Evolutionary conservation across 2,797 vertebrate genomes (phyloP).

Genomic region (Parotocinclus haroldoi): DNA sequence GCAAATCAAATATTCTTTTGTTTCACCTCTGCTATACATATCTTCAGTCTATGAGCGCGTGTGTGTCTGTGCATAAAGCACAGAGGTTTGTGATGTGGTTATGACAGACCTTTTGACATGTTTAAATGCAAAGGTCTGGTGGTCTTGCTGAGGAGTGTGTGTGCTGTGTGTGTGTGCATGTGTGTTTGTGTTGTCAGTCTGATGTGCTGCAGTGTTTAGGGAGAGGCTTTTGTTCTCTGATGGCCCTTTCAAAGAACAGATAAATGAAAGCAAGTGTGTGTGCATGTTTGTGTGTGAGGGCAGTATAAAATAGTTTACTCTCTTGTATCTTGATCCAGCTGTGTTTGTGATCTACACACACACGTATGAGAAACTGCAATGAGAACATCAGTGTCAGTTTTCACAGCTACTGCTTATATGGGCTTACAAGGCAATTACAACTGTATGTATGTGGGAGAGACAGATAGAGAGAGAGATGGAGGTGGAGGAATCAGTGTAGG

Average conservation of each 20-base stretch:
- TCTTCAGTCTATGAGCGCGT: constrained; percentile 29
- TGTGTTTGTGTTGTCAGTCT: constrained; percentile 34
- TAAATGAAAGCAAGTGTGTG: constrained; percentile 53
- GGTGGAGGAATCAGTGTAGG: neutral
- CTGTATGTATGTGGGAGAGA: neutral
- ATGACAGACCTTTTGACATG: constrained; percentile 68
- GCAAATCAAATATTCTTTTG: constrained; percentile 78
- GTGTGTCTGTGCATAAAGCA: constrained; percentile 9
- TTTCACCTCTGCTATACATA: constrained; percentile 60
- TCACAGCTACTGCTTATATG: constrained; percentile 65
- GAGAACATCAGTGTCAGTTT: constrained; percentile 74
- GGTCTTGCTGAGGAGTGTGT: constrained; percentile 66
- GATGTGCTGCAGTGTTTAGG: constrained; percentile 66
- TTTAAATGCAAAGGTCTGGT: constrained; percentile 72
- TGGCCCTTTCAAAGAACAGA: constrained; percentile 60
- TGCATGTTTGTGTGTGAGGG: constrained; percentile 15
- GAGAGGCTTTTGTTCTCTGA: constrained; percentile 62
- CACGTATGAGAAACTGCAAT: constrained; percentile 69
- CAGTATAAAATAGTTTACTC: neutral
- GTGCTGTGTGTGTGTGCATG: constrained; percentile 19
- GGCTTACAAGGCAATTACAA: constrained; percentile 56
- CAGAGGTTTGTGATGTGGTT: constrained; percentile 59
- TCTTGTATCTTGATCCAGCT: constrained; percentile 41
- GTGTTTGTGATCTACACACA: constrained; percentile 56
- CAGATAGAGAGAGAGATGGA: neutral